Base-by-base conservation (phyloP, 2,888 invertebrate genomes). In the Pollenia labialis region DNA sequence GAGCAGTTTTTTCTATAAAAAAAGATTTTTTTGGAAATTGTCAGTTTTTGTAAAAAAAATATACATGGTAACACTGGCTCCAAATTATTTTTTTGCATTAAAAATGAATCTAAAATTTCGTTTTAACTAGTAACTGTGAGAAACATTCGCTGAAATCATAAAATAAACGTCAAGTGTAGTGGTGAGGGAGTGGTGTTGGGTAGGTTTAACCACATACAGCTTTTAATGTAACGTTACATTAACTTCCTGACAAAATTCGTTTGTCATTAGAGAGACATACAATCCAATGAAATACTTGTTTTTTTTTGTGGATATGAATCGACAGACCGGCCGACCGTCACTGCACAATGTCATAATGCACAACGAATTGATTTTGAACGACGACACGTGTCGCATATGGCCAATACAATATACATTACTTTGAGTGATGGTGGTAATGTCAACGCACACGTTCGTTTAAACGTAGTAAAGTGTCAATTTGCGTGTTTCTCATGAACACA, bases 321-420 rank as follows among this genome's bases (percentile, higher is more conserved):
- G 32, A 32, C 32, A 32, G 32, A 32, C 6, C 32, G 7, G n/a
- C 6, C 44, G 75, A 68, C 4, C 68, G 60, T 2, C 66, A 69
- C 52, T 64, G 23, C 48, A 60, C 46, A 76, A 87, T 68, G 58
- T 71, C 68, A 85, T 88, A 89, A 89, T 89, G 85, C 89, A 88
- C 75, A 89, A 83, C 91, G 91, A 91, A 91, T 91, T 89, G 91
- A 91, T 91, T 91, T 89, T 87, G 89, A 91, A 91, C 90, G 90
- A 89, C 32, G 85, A 88, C 91, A 91, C 91, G 91, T 91, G 91
- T 83, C 81, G 87, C 83, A 88, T 90, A 89, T 85, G 90, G 82
- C 81, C 81, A 85, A 79, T 69, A 75, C 68, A 69, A 69, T 62
- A 56, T 16, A 9, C 23, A 74, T 79, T 79, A 74, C 32, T 54